Base-by-base conservation (phyloP, 2,113 vertebrate genomes). In the Vulpes vulpes region DNA sequence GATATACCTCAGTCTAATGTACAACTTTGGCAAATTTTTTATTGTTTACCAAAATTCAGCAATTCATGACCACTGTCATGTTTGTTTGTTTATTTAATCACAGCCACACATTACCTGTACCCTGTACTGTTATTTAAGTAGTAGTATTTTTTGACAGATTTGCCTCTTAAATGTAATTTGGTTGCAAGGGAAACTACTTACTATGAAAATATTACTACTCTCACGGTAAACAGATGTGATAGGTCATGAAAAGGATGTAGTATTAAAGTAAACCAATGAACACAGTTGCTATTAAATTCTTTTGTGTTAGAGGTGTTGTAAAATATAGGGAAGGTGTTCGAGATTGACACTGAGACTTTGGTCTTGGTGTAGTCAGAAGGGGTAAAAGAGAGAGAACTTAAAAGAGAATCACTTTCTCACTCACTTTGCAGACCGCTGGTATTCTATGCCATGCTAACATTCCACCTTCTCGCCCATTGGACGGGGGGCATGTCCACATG, bases 101-200 rank as follows among this genome's bases (percentile, higher is more conserved):
- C 25, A 64, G 51, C 20, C 15, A 60, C 30, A 60, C 2, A 11
- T 20, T 51, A 51, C 14, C n/a, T 59, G 10, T 74, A 32, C 25
- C 12, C 35, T 74, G 17, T 25, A n/a, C 53, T 76, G 32, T 80
- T 91, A 49, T 90, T 94, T 93, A 93, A 88, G 55, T 49, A 80
- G 30, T 35, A 38, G 71, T 81, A 79, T 79, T 49, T 84, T 93
- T 95, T 32, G n/a, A 62, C n/a, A 14, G 55, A 38, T 19, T 83
- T 92, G n/a, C 14, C 27, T 94, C 95, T 96, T 71, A 67, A 91
- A 25, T 83, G 30, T 53, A 84, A 93, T 84, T 87, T 57, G n/a
- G 38, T 92, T 90, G 76, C 62, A 76, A 96, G 57, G 62, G 43
- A 95, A 91, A 83, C 25, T 65, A 81, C 84, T 67, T 79, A 30